Evolutionary conservation across 2,113 vertebrate genomes (phyloP).

Genomic region (Gobio gobio): DNA sequence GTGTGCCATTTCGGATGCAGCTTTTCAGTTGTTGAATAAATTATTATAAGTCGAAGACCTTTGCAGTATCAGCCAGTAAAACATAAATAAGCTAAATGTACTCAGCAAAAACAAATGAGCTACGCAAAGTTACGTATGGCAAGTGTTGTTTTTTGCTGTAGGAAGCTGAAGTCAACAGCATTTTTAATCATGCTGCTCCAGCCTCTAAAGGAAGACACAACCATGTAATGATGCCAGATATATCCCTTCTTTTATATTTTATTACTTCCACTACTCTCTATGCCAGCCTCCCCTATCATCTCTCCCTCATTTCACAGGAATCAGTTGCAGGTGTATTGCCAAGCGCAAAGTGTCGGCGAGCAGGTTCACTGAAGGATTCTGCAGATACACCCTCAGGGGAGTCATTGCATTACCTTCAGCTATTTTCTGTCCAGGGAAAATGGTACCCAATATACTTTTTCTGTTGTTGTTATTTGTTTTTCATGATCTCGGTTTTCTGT

Average conservation of each 20-base stretch:
- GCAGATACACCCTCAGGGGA: conserved; percentile 38
- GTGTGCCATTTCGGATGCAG: too few relatives aligned
- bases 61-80: background rate
- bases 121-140: background rate
- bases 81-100: background rate
- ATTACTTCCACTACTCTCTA: conserved; percentile 20
- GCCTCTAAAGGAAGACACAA: conserved; percentile 3
- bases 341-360: conserved; percentile 6
- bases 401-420: conserved; percentile 46
- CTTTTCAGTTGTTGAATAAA: too few relatives aligned
- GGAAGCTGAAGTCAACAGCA: background rate
- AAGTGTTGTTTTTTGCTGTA: background rate
- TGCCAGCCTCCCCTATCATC: background rate
- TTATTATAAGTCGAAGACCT: too few relatives aligned
- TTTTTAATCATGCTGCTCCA: conserved; percentile 14
- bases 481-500: conserved; percentile 33
- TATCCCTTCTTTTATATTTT: conserved; percentile 26
- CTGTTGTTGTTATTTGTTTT: conserved; percentile 45
- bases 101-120: background rate
- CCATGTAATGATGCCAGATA: conserved; percentile 29
- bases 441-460: conserved; percentile 30
- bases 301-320: conserved; percentile 28
- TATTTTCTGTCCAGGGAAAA: conserved; percentile 41
- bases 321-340: conserved; percentile 40
- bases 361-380: conserved; percentile 47